Conservation (phyloP, 2,113 vertebrate genomes). For the Sinosuthora webbiana region DNA sequence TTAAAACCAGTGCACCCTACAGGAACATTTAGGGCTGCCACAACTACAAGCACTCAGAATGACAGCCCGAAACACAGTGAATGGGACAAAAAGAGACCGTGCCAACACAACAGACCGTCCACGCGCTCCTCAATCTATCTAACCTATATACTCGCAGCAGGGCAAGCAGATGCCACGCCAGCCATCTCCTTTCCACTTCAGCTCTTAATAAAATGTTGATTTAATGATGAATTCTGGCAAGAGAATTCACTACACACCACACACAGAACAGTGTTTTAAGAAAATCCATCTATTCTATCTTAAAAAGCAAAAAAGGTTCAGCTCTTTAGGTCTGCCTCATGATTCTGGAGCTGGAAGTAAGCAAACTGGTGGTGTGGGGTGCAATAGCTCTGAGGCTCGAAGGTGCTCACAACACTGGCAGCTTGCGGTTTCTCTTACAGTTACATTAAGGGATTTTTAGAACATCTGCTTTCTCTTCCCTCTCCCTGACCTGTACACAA, state of each 20-base stretch:
- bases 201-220: not conserved
- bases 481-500: not conserved
- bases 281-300: not conserved
- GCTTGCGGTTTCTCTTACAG: fast-evolving
- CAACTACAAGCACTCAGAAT: not conserved
- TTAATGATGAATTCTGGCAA: not conserved
- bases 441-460: not conserved
- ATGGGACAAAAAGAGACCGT: not conserved
- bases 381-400: not conserved
- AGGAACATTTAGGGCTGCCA: not conserved
- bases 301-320: not conserved
- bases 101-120: not conserved
- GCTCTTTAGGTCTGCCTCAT: not conserved
- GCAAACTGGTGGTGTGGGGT: not conserved
- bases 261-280: not conserved
- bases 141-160: not conserved
- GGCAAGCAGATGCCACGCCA: not conserved
- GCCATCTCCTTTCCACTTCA: not conserved
- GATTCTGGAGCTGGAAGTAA: not conserved
- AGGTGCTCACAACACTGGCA: not conserved
- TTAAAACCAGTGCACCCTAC: not conserved
- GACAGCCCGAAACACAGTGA: not conserved
- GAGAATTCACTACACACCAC: not conserved
- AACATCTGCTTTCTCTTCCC: not conserved
- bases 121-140: fast-evolving